These are phyloP conservation scores for Pogonomyrmex californicus DNA, from an alignment of 1,140 invertebrate genomes.

Conservation along the genomic window DNA sequence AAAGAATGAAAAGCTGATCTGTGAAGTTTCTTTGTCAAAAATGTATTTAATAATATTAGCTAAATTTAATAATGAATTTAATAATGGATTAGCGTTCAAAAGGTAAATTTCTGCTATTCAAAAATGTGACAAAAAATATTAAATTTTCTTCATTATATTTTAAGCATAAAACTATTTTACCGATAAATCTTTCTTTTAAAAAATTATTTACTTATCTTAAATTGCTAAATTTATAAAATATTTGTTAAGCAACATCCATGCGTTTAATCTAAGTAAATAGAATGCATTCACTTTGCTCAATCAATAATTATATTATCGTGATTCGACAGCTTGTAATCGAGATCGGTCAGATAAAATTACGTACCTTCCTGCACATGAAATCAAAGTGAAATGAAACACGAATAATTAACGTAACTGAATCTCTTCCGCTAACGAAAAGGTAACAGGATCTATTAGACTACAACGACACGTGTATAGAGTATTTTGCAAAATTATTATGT, in stretches of 20 bases:
- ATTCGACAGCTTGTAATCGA: slow-evolving; percentile 9
- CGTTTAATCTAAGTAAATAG: not conserved
- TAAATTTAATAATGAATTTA: not conserved
- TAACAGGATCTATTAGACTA: slow-evolving; percentile 5
- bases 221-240: slow-evolving; percentile 7
- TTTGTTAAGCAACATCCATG: not conserved
- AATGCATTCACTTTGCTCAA: not conserved
- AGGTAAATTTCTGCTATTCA: not conserved
- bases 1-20: not conserved
- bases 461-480: not conserved
- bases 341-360: slow-evolving; percentile 20
- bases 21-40: not conserved
- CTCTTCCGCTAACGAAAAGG: not conserved
- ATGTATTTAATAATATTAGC: not conserved
- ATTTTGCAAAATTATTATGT: not conserved
- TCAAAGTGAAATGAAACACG: slow-evolving; percentile 17
- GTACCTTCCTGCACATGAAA: not conserved
- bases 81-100: not conserved
- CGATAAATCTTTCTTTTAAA: not conserved
- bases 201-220: not conserved
- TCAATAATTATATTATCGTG: slow-evolving; percentile 34
- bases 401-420: slow-evolving; percentile 28
- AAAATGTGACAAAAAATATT: not conserved
- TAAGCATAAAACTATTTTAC: not conserved
- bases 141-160: not conserved